Evolutionary conservation across 2,888 invertebrate species (phyloP), one percentile per base, ranked within the genome.

Genomic region (Meganola albula): DNA sequence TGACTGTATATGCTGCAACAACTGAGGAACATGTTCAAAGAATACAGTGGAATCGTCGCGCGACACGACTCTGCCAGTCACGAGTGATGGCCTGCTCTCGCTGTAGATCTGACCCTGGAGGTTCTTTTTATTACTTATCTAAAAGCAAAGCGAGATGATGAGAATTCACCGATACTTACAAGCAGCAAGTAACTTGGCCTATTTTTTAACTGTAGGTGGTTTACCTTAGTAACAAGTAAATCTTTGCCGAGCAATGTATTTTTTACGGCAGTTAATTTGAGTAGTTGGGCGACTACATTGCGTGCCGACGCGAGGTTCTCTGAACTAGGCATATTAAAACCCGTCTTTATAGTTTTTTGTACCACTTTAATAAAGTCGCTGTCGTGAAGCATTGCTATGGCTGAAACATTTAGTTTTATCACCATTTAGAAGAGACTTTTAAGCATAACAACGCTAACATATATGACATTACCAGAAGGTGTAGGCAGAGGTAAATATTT

Each of bases 181-280:
- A n/a, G n/a, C n/a, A n/a, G n/a, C n/a, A n/a, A n/a, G n/a, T n/a
- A n/a, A n/a, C n/a, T n/a, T n/a, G n/a, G n/a, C n/a, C n/a, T n/a
- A n/a, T n/a, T n/a, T n/a, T n/a, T n/a, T n/a, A 7, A 10, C 7
- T 24, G 12, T 7, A 24, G n/a, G 9, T 9, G 8, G 8, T 24
- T 36, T 55, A 77, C 79, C 65, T 69, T 78, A 8, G 77, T 76
- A 12, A 79, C 52, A 24, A 76, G 48, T 12, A 78, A 38, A 34
- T 69, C 56, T 20, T 57, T 55, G 24, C 53, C 63, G 4, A 59
- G 30, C 6, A 77, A 50, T 1, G 62, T 53, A 2, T 56, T 39
- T 31, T 59, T 63, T 21, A 76, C 60, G 3, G 64, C 60, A 0
- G 71, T 64, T 16, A 74, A 60, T 40, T 65, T 59, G 4, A 70